These are phyloP conservation scores for Ypsolopha scabrella DNA, from an alignment of 2,888 invertebrate genomes.

Conservation along the genomic window DNA sequence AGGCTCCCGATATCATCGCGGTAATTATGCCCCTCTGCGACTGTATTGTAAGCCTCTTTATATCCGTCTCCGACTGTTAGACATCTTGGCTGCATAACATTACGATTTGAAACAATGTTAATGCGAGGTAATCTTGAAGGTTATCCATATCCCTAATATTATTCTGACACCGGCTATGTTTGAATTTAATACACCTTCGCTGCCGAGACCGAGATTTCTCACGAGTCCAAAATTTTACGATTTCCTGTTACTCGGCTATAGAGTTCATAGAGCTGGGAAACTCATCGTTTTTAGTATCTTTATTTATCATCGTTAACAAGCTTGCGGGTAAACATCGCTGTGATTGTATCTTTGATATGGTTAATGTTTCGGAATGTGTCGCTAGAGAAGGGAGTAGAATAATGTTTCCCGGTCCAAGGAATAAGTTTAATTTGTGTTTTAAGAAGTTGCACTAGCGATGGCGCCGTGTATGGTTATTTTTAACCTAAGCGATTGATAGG, in stretches of 20 bases:
- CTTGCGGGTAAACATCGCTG: background rate
- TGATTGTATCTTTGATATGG: background rate
- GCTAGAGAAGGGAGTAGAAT: too few species aligned
- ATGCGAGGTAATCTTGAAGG: conserved; percentile 1
- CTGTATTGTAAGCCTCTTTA: conserved; percentile 52
- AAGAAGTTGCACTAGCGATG: background rate
- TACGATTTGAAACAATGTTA: background rate
- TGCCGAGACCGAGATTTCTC: conserved; percentile 31
- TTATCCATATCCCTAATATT: background rate
- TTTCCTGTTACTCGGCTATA: conserved; percentile 54
- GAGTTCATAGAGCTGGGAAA: conserved; percentile 27
- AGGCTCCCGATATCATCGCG: conserved; percentile 59
- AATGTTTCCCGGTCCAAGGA: background rate
- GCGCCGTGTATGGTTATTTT: conserved; percentile 40
- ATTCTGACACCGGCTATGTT: background rate
- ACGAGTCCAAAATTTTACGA: conserved; percentile 55
- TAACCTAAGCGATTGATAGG: conserved; percentile 53
- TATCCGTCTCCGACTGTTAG: conserved; percentile 33
- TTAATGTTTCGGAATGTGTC: background rate
- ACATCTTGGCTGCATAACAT: conserved; percentile 16
- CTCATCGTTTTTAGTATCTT: conserved; percentile 50
- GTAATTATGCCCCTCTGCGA: conserved; percentile 57
- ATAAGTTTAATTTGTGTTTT: background rate
- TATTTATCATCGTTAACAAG: conserved; percentile 34
- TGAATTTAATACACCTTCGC: background rate